phyloP scores from a whole-genome alignment of 2,797 vertebrate genomes.

The Pelochelys cantorii region DNA sequence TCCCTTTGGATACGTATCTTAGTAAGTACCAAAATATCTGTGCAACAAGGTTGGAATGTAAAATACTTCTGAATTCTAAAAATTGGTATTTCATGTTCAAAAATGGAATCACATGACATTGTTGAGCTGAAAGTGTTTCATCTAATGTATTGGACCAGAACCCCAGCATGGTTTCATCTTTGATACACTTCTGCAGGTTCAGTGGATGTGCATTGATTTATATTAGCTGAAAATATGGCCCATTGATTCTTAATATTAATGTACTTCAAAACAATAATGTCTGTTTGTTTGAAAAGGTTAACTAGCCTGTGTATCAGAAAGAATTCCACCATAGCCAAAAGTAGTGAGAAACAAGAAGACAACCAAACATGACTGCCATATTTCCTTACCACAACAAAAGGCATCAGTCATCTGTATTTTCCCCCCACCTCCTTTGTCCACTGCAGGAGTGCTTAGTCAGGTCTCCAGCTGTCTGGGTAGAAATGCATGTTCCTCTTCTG shows the following conservation, averaged over 20 bases:
- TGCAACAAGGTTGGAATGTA: neutral
- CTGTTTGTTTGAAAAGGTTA: neutral
- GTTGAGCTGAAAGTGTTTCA: neutral
- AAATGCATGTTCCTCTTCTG: no score
- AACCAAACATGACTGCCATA: neutral
- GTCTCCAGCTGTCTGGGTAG: no score
- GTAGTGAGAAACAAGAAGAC: neutral
- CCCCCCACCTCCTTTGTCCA: neutral
- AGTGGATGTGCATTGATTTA: neutral
- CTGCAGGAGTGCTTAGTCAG: neutral
- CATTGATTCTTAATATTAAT: neutral
- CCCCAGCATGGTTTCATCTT: neutral
- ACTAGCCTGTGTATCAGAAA: neutral
- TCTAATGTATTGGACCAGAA: neutral
- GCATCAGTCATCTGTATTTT: neutral
- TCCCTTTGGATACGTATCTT: slow-evolving; percentile 94
- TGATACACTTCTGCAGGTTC: neutral
- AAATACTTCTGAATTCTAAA: neutral
- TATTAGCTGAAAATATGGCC: neutral
- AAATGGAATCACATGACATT: neutral
- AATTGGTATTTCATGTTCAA: neutral
- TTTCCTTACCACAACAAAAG: neutral
- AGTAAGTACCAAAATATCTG: slow-evolving; percentile 82
- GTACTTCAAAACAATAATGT: neutral
- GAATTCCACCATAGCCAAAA: neutral